Evolutionary conservation across 2,113 vertebrate species (phyloP).

Genomic region (Thryonomys swinderianus): DNA sequence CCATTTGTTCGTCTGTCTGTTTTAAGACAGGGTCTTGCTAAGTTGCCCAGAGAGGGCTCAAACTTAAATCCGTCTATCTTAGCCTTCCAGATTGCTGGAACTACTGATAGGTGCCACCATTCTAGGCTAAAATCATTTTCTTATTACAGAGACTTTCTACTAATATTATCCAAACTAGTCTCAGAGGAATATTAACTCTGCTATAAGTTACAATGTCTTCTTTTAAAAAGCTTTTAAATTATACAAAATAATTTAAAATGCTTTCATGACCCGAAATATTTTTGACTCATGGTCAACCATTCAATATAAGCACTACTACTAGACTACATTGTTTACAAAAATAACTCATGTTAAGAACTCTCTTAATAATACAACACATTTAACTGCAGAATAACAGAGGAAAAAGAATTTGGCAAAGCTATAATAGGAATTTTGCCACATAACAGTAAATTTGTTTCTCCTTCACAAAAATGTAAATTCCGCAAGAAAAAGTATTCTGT

Average conservation of each 20-base stretch:
- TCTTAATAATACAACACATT: not conserved
- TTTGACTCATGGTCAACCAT: not conserved
- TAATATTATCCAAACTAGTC: not conserved
- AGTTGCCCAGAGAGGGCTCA: not conserved
- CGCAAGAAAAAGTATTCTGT: conserved; percentile 1
- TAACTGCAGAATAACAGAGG: conserved; percentile 9
- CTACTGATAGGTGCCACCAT: not conserved
- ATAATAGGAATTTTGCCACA: not conserved
- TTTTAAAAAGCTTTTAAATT: not conserved
- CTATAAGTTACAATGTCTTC: not conserved
- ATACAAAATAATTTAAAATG: conserved; percentile 37
- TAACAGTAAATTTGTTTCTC: not conserved
- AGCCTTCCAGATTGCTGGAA: not conserved
- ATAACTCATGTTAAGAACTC: not conserved
- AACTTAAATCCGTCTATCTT: not conserved
- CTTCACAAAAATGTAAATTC: not conserved
- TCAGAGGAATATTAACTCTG: not conserved
- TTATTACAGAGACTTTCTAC: conserved; percentile 2
- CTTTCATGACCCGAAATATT: conserved; percentile 36
- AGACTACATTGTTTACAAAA: conserved; percentile 13
- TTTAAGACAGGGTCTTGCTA: not conserved
- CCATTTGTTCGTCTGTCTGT: not conserved
- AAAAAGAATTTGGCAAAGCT: conserved; percentile 25
- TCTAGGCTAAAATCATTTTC: not conserved
- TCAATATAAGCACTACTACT: conserved; percentile 31